Percentiles rank a stretch among this genome's conserved stretches.
Conservation (phyloP, 1,140 invertebrate species). For the Adoxophyes honmai region DNA sequence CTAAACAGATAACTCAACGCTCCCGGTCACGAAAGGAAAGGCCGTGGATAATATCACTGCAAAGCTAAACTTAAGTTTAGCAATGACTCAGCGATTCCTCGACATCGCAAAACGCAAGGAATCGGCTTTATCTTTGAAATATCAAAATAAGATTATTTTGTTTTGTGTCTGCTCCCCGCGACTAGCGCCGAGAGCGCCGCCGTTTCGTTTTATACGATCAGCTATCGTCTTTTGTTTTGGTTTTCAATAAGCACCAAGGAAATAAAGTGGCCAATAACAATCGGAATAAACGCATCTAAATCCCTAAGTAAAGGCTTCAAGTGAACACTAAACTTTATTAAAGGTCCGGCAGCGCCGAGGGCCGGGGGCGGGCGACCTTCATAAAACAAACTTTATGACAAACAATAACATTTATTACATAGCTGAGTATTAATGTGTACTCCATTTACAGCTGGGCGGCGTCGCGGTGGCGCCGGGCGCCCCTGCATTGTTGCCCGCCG, state of each 20-base stretch:
- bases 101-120: constrained; percentile 30
- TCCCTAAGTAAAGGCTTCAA: constrained; percentile 32
- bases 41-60: constrained; percentile 45
- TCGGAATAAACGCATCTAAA: constrained; percentile 35
- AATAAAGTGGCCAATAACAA: constrained; percentile 26
- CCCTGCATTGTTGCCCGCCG: constrained; percentile 37
- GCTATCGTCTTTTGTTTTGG: constrained; percentile 1
- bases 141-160: constrained; percentile 53
- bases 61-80: constrained; percentile 50
- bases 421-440: constrained; percentile 65
- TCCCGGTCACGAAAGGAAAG: constrained; percentile 12
- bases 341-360: constrained; percentile 43
- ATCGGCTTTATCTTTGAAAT: constrained; percentile 44
- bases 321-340: constrained; percentile 46
- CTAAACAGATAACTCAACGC: constrained; percentile 21
- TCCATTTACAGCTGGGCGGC: constrained; percentile 59
- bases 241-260: constrained; percentile 15
- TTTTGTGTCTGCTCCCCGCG: constrained; percentile 36
- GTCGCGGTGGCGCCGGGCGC: constrained; percentile 42
- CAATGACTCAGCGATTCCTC: constrained; percentile 44
- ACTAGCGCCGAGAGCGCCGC: constrained; percentile 18
- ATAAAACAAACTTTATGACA: constrained; percentile 71
- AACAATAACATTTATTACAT: constrained; percentile 75
- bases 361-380: constrained; percentile 43
- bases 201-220: neutral